Conservation (phyloP, 2,888 invertebrate species). For the Neoitamus cyanurus region DNA sequence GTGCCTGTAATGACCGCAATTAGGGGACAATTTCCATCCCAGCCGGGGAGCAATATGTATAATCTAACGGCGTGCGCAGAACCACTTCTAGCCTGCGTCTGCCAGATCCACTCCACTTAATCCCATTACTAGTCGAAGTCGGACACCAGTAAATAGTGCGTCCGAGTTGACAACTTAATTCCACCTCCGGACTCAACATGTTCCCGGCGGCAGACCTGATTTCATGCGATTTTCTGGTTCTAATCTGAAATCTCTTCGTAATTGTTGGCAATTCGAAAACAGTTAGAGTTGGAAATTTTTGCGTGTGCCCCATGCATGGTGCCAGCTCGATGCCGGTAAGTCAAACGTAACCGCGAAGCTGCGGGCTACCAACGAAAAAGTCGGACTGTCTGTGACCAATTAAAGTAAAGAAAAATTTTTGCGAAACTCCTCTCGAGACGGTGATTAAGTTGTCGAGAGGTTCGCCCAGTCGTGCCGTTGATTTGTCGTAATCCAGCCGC, state of each 20-base stretch:
- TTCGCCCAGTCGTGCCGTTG: not conserved
- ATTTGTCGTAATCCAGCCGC: constrained; percentile 2
- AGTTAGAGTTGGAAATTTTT: not conserved
- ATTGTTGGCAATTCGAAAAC: constrained; percentile 12
- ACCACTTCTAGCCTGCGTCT: not conserved
- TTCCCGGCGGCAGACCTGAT: not conserved
- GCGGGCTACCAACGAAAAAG: not conserved
- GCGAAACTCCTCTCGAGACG: not conserved
- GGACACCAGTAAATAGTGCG: not conserved
- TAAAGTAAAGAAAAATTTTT: not conserved
- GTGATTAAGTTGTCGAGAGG: constrained; percentile 9
- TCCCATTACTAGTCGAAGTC: not conserved
- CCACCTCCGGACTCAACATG: not conserved
- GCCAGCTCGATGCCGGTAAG: not conserved
- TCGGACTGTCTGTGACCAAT: not conserved
- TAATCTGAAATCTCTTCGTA: not conserved
- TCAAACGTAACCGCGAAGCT: not conserved
- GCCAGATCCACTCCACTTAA: not conserved
- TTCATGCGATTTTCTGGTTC: not conserved
- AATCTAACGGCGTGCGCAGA: not conserved
- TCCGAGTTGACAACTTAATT: constrained; percentile 5
- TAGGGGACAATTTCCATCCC: not conserved
- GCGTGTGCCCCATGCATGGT: not conserved
- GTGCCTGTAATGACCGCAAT: not conserved
- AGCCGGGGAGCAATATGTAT: not conserved